These are phyloP conservation scores for Chaenocephalus aceratus DNA, from an alignment of 2,113 vertebrate genomes.

Conservation along the genomic window DNA sequence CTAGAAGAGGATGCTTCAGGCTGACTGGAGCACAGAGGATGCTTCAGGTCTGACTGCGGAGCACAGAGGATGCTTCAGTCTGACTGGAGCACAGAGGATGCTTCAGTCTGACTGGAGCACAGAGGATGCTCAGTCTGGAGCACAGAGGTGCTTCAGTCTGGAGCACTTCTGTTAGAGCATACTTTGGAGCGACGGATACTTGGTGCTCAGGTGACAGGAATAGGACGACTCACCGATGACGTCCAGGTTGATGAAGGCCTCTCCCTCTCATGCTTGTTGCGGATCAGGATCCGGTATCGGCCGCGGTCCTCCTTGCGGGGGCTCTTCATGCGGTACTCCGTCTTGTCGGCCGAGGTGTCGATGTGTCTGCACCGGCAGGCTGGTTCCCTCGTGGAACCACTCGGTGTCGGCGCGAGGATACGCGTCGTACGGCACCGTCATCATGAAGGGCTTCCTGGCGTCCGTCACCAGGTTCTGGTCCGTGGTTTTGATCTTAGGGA, in stretches of 20 bases:
- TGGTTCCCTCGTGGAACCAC: conserved; percentile 89
- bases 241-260: conserved; percentile 92
- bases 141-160: too few species aligned
- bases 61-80: too few species aligned
- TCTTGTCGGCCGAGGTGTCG: conserved; percentile 90
- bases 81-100: too few species aligned
- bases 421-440: conserved; percentile 94
- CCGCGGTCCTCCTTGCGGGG: conserved; percentile 92
- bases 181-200: too few species aligned
- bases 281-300: conserved; percentile 91
- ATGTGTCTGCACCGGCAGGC: conserved; percentile 91
- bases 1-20: too few species aligned
- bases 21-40: too few species aligned
- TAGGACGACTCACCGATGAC: conserved; percentile 95
- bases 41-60: too few species aligned
- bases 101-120: too few species aligned
- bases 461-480: conserved; percentile 96
- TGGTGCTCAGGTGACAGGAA: too few species aligned
- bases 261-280: conserved; percentile 95
- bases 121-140: too few species aligned
- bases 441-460: conserved; percentile 92
- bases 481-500: conserved; percentile 94
- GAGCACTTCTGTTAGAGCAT: too few species aligned
- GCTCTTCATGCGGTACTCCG: conserved; percentile 90
- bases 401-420: conserved; percentile 96